Percentiles rank a stretch among this genome's conserved stretches.
These are phyloP conservation scores for Vireo griseus DNA, from an alignment of 2,797 vertebrate genomes.

Conservation along the genomic window DNA sequence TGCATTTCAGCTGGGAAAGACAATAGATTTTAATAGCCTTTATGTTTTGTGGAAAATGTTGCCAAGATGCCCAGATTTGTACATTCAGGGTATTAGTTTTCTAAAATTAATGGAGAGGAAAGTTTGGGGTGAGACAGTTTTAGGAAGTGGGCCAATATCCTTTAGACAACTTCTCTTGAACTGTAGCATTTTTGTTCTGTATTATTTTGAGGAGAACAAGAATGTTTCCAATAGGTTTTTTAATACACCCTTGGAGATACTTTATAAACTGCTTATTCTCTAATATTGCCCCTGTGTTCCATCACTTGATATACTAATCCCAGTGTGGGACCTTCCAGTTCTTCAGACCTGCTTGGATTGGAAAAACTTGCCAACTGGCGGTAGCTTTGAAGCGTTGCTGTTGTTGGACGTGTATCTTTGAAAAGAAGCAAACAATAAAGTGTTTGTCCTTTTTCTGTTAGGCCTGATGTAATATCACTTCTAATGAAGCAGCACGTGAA, in stretches of 20 bases:
- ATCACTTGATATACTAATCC: not conserved
- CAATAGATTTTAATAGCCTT: not conserved
- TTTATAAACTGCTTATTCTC: not conserved
- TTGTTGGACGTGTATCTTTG: not conserved
- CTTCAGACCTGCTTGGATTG: not conserved
- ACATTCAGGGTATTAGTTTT: not conserved
- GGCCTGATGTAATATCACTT: not conserved
- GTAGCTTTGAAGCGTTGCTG: not conserved
- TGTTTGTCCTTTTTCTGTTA: not conserved
- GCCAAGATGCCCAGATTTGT: conserved; percentile 22
- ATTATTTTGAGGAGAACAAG: not conserved
- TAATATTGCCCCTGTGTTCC: not conserved
- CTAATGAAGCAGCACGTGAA: not conserved
- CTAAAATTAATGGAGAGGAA: not conserved
- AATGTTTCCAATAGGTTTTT: not conserved
- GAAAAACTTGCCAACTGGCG: not conserved
- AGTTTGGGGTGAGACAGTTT: not conserved
- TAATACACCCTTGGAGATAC: not conserved
- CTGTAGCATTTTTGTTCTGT: not conserved
- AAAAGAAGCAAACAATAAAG: not conserved
- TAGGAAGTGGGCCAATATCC: not conserved
- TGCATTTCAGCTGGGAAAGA: not conserved
- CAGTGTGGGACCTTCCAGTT: not conserved
- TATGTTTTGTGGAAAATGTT: not conserved
- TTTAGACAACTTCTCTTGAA: not conserved